Base-by-base conservation (phyloP, 2,888 invertebrate genomes). In the Chrysolina oricalcia region DNA sequence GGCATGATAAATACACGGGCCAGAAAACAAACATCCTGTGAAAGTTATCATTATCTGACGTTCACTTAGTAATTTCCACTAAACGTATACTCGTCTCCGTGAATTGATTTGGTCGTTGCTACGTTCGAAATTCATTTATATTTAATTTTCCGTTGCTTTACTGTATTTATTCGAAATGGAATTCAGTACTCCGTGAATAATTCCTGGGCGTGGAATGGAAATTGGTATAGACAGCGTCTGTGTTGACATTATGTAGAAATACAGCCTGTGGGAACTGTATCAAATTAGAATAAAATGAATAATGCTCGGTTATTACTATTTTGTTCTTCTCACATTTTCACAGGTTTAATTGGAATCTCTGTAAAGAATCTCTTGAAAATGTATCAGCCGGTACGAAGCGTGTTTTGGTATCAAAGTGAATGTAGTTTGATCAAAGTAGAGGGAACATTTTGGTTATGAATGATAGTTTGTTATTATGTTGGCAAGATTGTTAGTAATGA, bases 221-320 rank as follows among this genome's bases (percentile, higher is more conserved):
- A 68, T 68, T 53, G 21, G n/a, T 53, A 19, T 53, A 27, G 19
- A 53, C 68, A 40, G 23, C n/a, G 48, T 23, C 15, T 53, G 50
- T 35, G 40, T 48, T 40, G 4, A 50, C 53, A 53, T 53, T 53
- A 40, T 68, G 53, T 68, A 35, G 40, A 68, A 53, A 68, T 35
- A 68, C 59, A 68, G 68, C 43, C 21, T 64, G 73, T 73, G 73
- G 68, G 73, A 73, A 73, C 17, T 73, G 68, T 64, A 73, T 64
- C 48, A 68, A 68, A 73, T 50, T 63, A 46, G 66, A 59, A 73
- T 73, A 62, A 23, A 56, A 72, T 59, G 62, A 56, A 69, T 70
- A 69, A 63, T 63, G 62, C 21, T 62, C 59, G 27, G 67, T 35
- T n/a, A 35, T 59, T 15, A 27, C 15, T 27, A 15, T 5, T 59